phyloP scores from a whole-genome alignment of 2,113 vertebrate species.

The Odocoileus virginianus region DNA sequence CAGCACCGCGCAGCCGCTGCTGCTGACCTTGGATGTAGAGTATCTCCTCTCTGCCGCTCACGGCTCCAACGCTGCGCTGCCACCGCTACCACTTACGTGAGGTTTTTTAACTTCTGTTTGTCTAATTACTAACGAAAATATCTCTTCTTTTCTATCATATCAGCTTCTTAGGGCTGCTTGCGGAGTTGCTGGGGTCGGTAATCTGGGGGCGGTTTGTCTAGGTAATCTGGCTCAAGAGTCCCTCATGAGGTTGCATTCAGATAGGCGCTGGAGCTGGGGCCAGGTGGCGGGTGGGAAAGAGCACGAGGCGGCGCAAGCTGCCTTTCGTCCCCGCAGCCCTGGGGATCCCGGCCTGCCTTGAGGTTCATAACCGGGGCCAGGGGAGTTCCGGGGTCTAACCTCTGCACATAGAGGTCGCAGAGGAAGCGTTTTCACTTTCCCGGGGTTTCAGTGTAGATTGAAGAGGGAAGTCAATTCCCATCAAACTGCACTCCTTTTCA shows the following conservation, averaged over 20 bases:
- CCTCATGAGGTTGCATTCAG: not conserved
- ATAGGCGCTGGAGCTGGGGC: not conserved
- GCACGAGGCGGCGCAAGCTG: not conserved
- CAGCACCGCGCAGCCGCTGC: too few relatives aligned
- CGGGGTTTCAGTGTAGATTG: not conserved
- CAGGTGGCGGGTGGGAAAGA: not conserved
- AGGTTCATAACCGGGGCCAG: not conserved
- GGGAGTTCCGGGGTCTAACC: not conserved
- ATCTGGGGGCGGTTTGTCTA: not conserved
- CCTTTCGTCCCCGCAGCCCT: not conserved
- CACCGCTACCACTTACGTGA: fast-evolving
- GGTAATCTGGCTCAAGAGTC: not conserved
- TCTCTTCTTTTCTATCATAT: not conserved
- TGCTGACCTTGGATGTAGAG: not conserved
- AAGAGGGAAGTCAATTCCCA: not conserved
- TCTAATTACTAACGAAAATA: not conserved
- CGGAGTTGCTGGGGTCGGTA: not conserved
- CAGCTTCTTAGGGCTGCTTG: not conserved
- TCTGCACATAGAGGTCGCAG: not conserved
- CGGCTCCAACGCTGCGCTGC: not conserved
- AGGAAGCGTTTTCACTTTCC: not conserved
- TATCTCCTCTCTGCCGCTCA: not conserved
- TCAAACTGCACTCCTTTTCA: constrained; percentile 26
- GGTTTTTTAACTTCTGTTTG: not conserved
- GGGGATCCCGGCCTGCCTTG: fast-evolving